Conservation (phyloP, 1,140 invertebrate genomes). For the Pectinophora gossypiella region DNA sequence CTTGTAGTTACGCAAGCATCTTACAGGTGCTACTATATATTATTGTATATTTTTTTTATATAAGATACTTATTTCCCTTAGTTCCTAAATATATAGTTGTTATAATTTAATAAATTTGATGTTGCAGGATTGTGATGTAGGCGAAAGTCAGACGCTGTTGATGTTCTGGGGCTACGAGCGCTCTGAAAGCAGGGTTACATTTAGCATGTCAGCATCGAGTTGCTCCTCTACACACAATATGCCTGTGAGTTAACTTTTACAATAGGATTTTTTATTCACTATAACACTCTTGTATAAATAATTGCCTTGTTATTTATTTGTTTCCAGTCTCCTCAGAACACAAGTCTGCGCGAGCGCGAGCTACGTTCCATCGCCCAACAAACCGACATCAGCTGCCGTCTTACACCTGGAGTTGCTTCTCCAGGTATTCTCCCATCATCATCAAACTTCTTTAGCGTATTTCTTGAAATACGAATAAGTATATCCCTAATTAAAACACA, state of each 20-base stretch:
- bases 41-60: too few species aligned
- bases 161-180: slow-evolving; percentile 51
- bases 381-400: slow-evolving; percentile 54
- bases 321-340: neutral
- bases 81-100: too few species aligned
- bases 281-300: too few species aligned
- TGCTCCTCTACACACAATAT: slow-evolving; percentile 46
- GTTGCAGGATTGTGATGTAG: slow-evolving; percentile 49
- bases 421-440: too few species aligned
- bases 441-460: too few species aligned
- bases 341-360: slow-evolving; percentile 29
- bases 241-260: slow-evolving; percentile 7
- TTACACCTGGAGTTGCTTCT: neutral
- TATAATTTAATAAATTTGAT: too few species aligned
- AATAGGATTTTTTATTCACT: too few species aligned
- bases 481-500: too few species aligned
- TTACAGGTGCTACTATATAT: neutral
- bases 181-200: slow-evolving; percentile 51
- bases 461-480: too few species aligned
- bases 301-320: neutral
- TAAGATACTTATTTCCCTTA: too few species aligned
- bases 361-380: slow-evolving; percentile 51
- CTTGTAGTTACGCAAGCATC: slow-evolving; percentile 32
- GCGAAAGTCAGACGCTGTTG: slow-evolving; percentile 49
- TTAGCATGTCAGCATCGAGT: slow-evolving; percentile 57